These are phyloP conservation scores for Pterocles orientalis DNA, from an alignment of 2,113 vertebrate genomes.

Conservation along the genomic window DNA sequence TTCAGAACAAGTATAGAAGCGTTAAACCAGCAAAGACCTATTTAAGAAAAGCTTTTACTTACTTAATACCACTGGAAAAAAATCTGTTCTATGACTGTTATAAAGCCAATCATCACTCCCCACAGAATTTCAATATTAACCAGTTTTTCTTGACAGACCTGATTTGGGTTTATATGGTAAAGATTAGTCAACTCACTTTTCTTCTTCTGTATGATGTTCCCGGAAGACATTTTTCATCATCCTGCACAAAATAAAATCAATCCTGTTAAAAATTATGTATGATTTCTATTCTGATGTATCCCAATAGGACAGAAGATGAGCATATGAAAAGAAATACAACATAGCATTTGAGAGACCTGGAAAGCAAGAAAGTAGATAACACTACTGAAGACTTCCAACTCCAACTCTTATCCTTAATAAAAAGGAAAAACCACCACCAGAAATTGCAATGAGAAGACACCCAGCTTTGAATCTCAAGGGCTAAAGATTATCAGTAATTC, in stretches of 20 bases:
- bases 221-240: slow-evolving; percentile 81
- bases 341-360: not conserved
- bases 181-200: slow-evolving; percentile 69
- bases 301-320: not conserved
- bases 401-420: not conserved
- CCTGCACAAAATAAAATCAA: slow-evolving; percentile 72
- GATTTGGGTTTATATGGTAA: not conserved
- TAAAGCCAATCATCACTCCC: not conserved
- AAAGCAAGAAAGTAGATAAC: not conserved
- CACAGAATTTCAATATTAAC: not conserved
- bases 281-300: not conserved
- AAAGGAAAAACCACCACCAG: not conserved
- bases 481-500: not conserved
- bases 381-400: not conserved
- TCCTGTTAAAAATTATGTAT: not conserved
- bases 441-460: not conserved
- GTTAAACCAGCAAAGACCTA: not conserved
- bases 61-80: not conserved
- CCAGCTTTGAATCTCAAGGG: not conserved
- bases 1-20: not conserved
- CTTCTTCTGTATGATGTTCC: slow-evolving; percentile 85
- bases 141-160: not conserved
- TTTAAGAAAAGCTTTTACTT: not conserved
- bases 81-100: not conserved
- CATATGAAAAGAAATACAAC: not conserved